Evolutionary conservation across 2,888 invertebrate species (phyloP).

Genomic region (Pediacus dermestoides): DNA sequence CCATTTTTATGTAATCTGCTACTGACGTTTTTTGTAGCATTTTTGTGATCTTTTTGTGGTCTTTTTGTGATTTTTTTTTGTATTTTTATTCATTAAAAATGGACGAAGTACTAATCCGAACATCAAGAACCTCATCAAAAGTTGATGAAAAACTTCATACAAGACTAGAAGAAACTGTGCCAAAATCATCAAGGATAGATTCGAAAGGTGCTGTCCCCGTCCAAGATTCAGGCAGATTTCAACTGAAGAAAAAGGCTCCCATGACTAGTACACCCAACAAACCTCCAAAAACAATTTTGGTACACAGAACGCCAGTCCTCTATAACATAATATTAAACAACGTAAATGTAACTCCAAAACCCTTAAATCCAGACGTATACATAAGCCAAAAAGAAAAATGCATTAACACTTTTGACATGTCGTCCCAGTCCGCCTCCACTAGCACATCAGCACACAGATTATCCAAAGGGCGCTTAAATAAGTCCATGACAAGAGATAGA

Average conservation of each 20-base stretch:
- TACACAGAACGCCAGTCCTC: constrained; percentile 11
- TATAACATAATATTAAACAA: constrained; percentile 32
- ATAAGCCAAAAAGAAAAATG: constrained; percentile 42
- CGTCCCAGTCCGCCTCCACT: background rate
- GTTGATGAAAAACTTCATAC: too few species aligned
- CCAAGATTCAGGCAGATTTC: too few species aligned
- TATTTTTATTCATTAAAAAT: too few species aligned
- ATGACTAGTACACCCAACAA: constrained; percentile 11
- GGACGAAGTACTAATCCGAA: too few species aligned
- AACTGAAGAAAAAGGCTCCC: constrained; percentile 2
- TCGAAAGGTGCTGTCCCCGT: too few species aligned
- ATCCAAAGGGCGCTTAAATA: background rate
- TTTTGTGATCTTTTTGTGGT: too few species aligned
- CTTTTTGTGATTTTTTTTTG: too few species aligned
- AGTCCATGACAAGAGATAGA: background rate
- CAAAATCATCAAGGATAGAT: too few species aligned
- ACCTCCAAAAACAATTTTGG: constrained; percentile 17
- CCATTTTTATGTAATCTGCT: too few species aligned
- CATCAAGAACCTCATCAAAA: too few species aligned
- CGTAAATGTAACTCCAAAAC: constrained; percentile 50
- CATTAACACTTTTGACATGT: constrained; percentile 18
- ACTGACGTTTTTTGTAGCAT: too few species aligned
- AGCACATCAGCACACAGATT: background rate
- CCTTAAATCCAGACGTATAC: constrained; percentile 42
- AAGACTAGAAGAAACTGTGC: too few species aligned